Evolutionary conservation across 2,888 invertebrate species (phyloP), one percentile per base, ranked within the genome.

Genomic region (Thymelicus acteon): DNA sequence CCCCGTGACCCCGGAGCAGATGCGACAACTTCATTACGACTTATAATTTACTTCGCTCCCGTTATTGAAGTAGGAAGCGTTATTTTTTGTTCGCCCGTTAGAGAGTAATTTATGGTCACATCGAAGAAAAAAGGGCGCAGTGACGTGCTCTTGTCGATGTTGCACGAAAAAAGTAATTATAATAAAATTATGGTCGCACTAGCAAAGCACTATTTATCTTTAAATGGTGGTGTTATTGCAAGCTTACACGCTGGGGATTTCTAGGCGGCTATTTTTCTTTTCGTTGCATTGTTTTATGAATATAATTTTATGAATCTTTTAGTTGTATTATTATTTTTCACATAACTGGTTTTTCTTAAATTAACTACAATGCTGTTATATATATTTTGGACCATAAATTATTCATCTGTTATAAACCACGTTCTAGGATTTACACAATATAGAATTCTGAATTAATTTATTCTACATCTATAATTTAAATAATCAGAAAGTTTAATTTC

Each of bases 21-120:
- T 93, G 93, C 84, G 86, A 89, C 87, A 83, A 84, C 87, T 90
- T 90, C 89, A 90, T 91, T 91, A 90, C 87, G 83, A 82, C 77
- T 78, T 84, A 88, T 91, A 90, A 91, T 88, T 91, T 89, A 92
- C 91, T 85, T 78, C 86, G 86, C 90, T 92, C 91, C 92, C 89
- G 91, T 91, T 89, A 91, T 85, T 85, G 87, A 85, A 89, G 88
- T 90, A 90, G 92, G 91, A 90, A 92, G 85, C 86, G 85, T 80
- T 84, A 77, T 85, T 88, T 90, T 89, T 89, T 89, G 80, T 83
- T 80, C 80, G 79, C 80, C 85, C 82, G 87, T 92, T 90, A 89
- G 81, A 79, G 76, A 72, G 82, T 88, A 87, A 92, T 92, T 92
- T 92, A 92, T 92, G 85, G 86, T 85, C 85, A 83, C 85, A 83